phyloP scores from a whole-genome alignment of 2,113 vertebrate species.

The Lamprologus callipterus region DNA sequence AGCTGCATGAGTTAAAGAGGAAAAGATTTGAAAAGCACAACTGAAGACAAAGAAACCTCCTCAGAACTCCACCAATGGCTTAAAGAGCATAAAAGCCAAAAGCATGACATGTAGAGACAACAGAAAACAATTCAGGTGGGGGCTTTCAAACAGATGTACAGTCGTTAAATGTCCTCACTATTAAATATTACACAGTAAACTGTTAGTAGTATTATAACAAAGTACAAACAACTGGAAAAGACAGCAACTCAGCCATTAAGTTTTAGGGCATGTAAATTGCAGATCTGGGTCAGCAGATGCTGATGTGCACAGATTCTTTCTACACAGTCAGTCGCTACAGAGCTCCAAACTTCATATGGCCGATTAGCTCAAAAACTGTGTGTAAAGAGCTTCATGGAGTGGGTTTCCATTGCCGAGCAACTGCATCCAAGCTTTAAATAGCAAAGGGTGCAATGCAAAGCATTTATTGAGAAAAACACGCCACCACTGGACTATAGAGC shows the following conservation, averaged over 20 bases:
- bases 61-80: background rate
- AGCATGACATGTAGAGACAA: background rate
- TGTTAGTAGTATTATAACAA: background rate
- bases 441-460: background rate
- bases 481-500: background rate
- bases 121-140: background rate
- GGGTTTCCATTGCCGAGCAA: background rate
- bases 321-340: background rate
- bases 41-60: background rate
- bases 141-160: background rate
- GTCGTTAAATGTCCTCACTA: background rate
- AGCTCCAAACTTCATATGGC: background rate
- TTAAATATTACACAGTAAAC: background rate
- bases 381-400: accelerated
- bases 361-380: background rate
- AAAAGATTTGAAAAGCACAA: background rate
- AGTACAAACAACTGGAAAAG: background rate
- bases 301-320: background rate
- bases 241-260: background rate
- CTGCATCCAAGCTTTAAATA: background rate
- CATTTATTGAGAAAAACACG: background rate
- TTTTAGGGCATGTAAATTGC: background rate
- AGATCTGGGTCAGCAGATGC: background rate
- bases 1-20: background rate
- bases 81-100: background rate